Base-by-base conservation (phyloP, 2,797 vertebrate species). In the Sparidentex hasta region DNA sequence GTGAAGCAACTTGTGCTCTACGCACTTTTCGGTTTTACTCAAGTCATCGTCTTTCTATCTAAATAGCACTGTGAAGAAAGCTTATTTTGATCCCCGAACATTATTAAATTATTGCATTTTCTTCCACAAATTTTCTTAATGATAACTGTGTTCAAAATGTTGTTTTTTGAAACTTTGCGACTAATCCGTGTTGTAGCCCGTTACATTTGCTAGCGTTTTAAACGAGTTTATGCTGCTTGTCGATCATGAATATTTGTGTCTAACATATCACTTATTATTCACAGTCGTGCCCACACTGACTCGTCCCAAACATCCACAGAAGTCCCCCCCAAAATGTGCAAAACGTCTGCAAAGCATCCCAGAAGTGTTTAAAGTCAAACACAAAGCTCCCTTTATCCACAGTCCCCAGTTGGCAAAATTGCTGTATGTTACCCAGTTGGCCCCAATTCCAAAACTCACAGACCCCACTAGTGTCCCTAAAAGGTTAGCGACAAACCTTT, bases 301-400 rank as follows among this genome's bases (percentile, higher is more conserved):
- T 87, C 82, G 81, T 83, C 76, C 90, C 87, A 90, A 88, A 90
- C 88, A 93, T 76, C 88, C 85, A 89, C 89, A 76, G 89, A 86
- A 89, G 82, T 84, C 61, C 38, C 61, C 38, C 38, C 77, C 63
- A 81, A 90, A 83, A 84, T 81, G 90, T 93, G 86, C 82, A 90
- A 93, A 88, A 93, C 84, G 95, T 96, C 82, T 94, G 94, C 95
- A 92, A 96, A 96, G 95, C 94, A 96, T 95, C 90, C 92, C 91
- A 93, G 81, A 87, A 88, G 90, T 93, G 85, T 93, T 93, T 92
- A 54, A 92, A 92, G 88, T 81, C 88, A 90, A 93, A 93, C 94
- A 95, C 93, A 87, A 93, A 88, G 54, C 80, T 92, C 78, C 91
- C 86, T 81, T 77, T 81, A 83, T 78, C 65, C 87, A 81, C 80